Conservation (phyloP, 1,140 invertebrate species). For the Nomia melanderi region DNA sequence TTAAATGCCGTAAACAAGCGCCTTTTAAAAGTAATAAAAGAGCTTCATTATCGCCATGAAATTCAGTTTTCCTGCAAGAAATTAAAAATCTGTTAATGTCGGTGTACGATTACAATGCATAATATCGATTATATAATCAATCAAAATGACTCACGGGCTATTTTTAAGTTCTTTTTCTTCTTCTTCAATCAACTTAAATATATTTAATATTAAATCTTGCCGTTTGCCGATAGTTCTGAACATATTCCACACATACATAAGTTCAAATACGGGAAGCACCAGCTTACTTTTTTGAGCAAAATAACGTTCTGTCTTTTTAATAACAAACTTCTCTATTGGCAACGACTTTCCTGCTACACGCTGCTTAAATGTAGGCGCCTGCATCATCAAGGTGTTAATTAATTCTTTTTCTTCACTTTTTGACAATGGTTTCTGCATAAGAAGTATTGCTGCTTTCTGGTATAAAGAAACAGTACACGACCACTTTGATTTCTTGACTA, state of each 20-base stretch:
- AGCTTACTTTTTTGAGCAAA: conserved; percentile 88
- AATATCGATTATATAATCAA: conserved; percentile 2
- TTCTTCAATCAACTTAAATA: conserved; percentile 88
- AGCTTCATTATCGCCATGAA: conserved; percentile 89
- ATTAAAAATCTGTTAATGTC: background rate
- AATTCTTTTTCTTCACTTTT: conserved; percentile 80
- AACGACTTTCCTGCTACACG: conserved; percentile 97
- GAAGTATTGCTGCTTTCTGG: conserved; percentile 91
- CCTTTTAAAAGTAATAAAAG: conserved; percentile 91
- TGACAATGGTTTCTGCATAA: conserved; percentile 85
- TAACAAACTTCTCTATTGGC: conserved; percentile 97
- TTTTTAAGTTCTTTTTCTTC: conserved; percentile 79
- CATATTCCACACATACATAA: conserved; percentile 97
- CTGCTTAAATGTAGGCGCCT: conserved; percentile 90
- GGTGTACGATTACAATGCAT: background rate
- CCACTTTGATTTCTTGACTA: conserved; percentile 93
- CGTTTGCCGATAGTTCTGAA: conserved; percentile 92
- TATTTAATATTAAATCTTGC: conserved; percentile 84
- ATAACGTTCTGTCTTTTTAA: conserved; percentile 91
- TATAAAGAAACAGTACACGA: conserved; percentile 95
- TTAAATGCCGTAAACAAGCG: conserved; percentile 89
- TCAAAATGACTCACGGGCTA: conserved; percentile 63
- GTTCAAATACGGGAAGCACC: conserved; percentile 91
- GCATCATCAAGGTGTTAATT: conserved; percentile 85
- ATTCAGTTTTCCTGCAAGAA: conserved; percentile 80